Conservation (phyloP, 2,797 vertebrate species). For the Pseudochaenichthys georgianus region DNA sequence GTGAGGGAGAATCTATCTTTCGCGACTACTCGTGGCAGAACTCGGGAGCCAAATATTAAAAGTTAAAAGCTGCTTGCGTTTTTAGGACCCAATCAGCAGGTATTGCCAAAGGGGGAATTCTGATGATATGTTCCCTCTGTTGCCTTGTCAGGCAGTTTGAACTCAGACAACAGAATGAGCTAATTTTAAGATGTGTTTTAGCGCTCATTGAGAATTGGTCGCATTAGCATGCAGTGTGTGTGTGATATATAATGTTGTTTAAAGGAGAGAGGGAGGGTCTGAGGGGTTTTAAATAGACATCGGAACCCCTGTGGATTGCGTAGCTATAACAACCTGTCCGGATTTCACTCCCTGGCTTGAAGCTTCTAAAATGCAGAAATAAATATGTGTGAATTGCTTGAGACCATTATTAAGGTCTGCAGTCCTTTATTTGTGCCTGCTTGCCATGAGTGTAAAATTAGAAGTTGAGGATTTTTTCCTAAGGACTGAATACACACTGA, state of each 20-base stretch:
- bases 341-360: constrained; percentile 91
- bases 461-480: constrained; percentile 21
- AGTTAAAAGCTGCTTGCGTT: constrained; percentile 81
- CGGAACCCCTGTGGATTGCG: constrained; percentile 91
- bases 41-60: constrained; percentile 86
- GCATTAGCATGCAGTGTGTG: constrained; percentile 87
- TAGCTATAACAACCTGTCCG: constrained; percentile 95
- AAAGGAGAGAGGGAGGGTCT: constrained; percentile 85
- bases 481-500: neutral
- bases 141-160: constrained; percentile 76
- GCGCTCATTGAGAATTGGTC: constrained; percentile 89
- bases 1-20: constrained; percentile 75
- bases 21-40: constrained; percentile 82
- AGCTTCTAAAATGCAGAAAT: constrained; percentile 90
- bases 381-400: constrained; percentile 85
- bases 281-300: constrained; percentile 90
- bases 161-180: constrained; percentile 85
- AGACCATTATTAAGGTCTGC: constrained; percentile 65
- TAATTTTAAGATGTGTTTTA: constrained; percentile 91
- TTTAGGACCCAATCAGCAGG: constrained; percentile 90
- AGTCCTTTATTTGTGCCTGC: constrained; percentile 54
- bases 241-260: constrained; percentile 91
- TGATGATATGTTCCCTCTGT: constrained; percentile 84
- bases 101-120: constrained; percentile 91
- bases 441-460: constrained; percentile 58